Evolutionary conservation across 2,888 invertebrate genomes (phyloP), one percentile per base, ranked within the genome.

Genomic region (Chloroclystis v-ata): DNA sequence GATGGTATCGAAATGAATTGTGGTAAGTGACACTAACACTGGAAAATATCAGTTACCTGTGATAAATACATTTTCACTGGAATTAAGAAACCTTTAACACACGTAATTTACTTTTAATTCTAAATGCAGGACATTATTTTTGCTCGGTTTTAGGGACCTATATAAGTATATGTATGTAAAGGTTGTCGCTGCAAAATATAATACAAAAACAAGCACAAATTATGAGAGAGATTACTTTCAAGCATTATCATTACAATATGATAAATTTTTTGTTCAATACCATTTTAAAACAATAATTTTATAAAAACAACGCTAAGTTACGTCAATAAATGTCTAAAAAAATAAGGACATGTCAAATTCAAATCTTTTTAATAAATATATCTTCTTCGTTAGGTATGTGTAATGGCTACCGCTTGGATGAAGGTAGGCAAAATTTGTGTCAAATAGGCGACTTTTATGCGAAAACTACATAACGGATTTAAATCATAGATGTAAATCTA

Each of bases 1-100:
- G 76, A 90, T 44, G 85, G 90, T 2, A 74, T 74, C 43, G 86
- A 90, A 43, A 93, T 93, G 92, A 90, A 89, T 54, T 93, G 92
- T 69, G 90, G 92, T 92, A 81, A 79, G 83, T 65, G 49, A 10
- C 7, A 4, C n/a, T n/a, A 6, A n/a, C n/a, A n/a, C n/a, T n/a
- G n/a, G n/a, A n/a, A 20, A 33, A 20, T 11, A 7, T 11, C 1
- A n/a, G 24, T 33, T 43, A 49, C 49, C 49, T 39, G 46, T 28
- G 32, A 12, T 26, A 30, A 25, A 37, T 35, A 26, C 50, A 50
- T 50, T 38, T 46, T 47, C 28, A 43, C 43, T 24, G 37, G n/a
- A 29, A 35, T 43, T 20, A 4, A 20, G 5, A 20, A 4, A 20
- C 2, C 2, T 4, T 40, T 49, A 14, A n/a, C 40, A 30, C 26